A percentile compares a stretch with the other conserved stretches of the same genome.
phyloP scores from a whole-genome alignment of 1,140 invertebrate genomes.

The Reticulitermes speratus region DNA sequence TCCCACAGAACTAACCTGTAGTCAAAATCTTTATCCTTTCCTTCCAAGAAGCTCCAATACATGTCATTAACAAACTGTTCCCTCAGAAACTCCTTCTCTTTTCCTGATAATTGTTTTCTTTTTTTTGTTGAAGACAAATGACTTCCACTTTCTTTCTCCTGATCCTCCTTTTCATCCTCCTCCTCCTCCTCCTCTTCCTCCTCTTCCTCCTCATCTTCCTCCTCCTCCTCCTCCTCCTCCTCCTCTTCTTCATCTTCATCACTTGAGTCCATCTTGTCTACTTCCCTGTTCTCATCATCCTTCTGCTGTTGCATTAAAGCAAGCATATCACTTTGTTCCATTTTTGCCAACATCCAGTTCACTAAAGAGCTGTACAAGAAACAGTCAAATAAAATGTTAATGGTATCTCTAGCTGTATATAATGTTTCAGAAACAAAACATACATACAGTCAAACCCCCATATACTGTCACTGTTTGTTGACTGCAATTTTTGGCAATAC shows the following conservation, averaged over 20 bases:
- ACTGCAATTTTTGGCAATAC: no score
- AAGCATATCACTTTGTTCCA: constrained; percentile 59
- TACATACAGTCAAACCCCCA: not conserved
- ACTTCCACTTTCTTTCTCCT: constrained; percentile 36
- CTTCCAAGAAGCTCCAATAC: constrained; percentile 83
- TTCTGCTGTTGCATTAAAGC: constrained; percentile 62
- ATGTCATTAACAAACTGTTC: constrained; percentile 86
- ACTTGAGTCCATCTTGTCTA: constrained; percentile 56
- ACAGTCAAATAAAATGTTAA: no score
- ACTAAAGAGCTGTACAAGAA: constrained; percentile 39
- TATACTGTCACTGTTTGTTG: no score
- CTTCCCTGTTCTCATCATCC: constrained; percentile 55
- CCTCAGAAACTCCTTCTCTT: constrained; percentile 60
- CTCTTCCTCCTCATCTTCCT: constrained; percentile 36
- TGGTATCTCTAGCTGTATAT: no score
- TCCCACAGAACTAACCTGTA: constrained; percentile 58
- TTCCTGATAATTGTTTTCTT: constrained; percentile 37
- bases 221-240: constrained; percentile 38
- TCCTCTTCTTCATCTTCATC: constrained; percentile 45
- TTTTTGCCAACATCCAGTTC: constrained; percentile 50
- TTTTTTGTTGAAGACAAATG: constrained; percentile 27
- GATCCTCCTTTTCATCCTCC: constrained; percentile 44
- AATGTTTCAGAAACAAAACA: constrained; percentile 6
- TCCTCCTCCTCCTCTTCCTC: constrained; percentile 36
- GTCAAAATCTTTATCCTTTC: constrained; percentile 81